Base-by-base conservation (phyloP, 2,113 vertebrate species). In the Xiphias gladius region DNA sequence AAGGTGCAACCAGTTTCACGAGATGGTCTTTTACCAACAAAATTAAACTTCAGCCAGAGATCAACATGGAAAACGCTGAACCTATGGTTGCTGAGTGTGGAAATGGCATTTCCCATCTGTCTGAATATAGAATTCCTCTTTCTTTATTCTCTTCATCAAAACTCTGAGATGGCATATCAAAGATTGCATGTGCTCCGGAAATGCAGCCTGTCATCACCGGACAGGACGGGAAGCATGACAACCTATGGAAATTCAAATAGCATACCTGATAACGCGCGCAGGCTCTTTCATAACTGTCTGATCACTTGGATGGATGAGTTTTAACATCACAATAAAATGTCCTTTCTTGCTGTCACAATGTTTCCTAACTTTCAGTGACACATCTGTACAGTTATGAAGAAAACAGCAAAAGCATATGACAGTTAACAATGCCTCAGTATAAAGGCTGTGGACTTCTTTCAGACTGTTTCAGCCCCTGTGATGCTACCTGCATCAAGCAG, bases 401-500 rank as follows among this genome's bases (percentile, higher is more conserved):
- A 71, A 76, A 32, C 37, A 43, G 32, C 59, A 77, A 32, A 46
- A 19, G 26, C 75, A 54, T 24, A 17, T n/a, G 11, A 85, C 85
- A 84, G 79, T 66, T 87, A 63, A 82, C 80, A 80, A 76, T 85
- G 80, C 59, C 68, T 35, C 16, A 1, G 81, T 37, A 70, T n/a
- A 48, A 85, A 86, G 76, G 62, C 77, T 20, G 24, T 35, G 39
- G 72, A 85, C 67, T 61, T 52, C 57, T 79, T 82, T 84, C 39
- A 79, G 54, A 73, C 50, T 68, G 73, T 62, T 75, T 46, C 74
- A 70, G 71, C 71, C 81, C 46, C 54, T 86, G 66, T 82, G 83
- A 90, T 82, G 85, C 73, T 87, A 91, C 87, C 88, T 94, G 93
- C 90, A 84, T 94, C 85, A 76, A 85, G 86, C 63, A 83, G 88